phyloP scores from a whole-genome alignment of 2,888 invertebrate genomes.

The Polyploca ridens region DNA sequence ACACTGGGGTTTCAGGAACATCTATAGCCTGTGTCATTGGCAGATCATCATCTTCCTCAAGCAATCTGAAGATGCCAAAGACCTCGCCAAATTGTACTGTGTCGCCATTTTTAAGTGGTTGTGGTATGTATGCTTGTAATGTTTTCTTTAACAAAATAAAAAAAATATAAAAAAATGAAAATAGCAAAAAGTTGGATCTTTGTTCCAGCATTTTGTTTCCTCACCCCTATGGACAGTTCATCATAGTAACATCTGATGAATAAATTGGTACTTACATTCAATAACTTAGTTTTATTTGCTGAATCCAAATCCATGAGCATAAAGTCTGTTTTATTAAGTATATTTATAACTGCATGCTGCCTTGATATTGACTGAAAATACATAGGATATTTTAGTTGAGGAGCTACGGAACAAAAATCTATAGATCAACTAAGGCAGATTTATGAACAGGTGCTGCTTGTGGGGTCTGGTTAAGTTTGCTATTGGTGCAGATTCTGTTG shows the following conservation, averaged over 20 bases:
- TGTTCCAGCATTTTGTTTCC: too few species aligned
- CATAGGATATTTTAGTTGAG: neutral
- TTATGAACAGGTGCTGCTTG: too few species aligned
- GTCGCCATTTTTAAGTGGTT: slow-evolving; percentile 66
- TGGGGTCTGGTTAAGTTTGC: too few species aligned
- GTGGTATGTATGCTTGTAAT: slow-evolving; percentile 66
- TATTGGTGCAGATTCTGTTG: too few species aligned
- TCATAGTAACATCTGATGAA: neutral
- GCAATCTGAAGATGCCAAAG: slow-evolving; percentile 69
- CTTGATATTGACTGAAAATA: slow-evolving; percentile 72
- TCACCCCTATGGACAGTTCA: too few species aligned
- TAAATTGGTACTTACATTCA: slow-evolving; percentile 59
- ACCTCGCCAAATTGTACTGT: slow-evolving; percentile 74
- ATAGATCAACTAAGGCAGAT: too few species aligned
- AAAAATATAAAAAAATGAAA: neutral
- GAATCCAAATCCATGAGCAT: slow-evolving; percentile 78
- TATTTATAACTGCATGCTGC: slow-evolving; percentile 77
- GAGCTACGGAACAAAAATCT: neutral
- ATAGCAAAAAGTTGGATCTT: too few species aligned
- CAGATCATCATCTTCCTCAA: slow-evolving; percentile 64
- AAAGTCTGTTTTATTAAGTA: slow-evolving; percentile 58
- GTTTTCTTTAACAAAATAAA: slow-evolving; percentile 54
- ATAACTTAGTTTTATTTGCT: slow-evolving; percentile 71
- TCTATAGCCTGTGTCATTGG: slow-evolving; percentile 75
- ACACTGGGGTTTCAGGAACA: slow-evolving; percentile 67